Conservation (phyloP, 2,888 invertebrate species). For the Cantharis flavilabris region DNA sequence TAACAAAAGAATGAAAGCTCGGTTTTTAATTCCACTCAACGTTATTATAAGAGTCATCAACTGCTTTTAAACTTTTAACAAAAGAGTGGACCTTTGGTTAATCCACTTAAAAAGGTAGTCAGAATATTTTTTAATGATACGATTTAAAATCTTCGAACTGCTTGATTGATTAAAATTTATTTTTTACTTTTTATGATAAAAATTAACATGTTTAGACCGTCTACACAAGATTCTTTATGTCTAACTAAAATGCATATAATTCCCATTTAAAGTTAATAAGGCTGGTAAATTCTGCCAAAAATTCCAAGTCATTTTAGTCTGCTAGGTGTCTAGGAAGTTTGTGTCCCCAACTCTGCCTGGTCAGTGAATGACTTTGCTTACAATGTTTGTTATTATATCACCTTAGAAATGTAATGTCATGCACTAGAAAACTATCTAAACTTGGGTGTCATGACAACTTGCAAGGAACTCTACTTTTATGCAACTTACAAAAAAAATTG, state of each 20-base stretch:
- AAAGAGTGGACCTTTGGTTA: conserved; percentile 47
- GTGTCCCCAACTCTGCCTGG: conserved; percentile 43
- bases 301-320: conserved; percentile 50
- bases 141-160: conserved; percentile 29
- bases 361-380: conserved; percentile 53
- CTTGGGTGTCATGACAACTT: conserved; percentile 56
- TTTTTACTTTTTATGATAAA: not conserved
- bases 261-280: conserved; percentile 22
- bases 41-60: conserved; percentile 33
- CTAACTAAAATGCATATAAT: conserved; percentile 21
- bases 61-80: conserved; percentile 43
- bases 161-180: not conserved
- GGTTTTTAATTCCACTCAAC: conserved; percentile 35
- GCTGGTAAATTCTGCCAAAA: conserved; percentile 31
- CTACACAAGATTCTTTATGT: conserved; percentile 17
- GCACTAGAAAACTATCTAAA: conserved; percentile 53
- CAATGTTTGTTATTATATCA: conserved; percentile 51
- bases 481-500: not conserved
- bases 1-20: conserved; percentile 35
- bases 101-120: conserved; percentile 55
- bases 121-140: conserved; percentile 48
- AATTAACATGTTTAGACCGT: conserved; percentile 15
- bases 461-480: conserved; percentile 42
- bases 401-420: conserved; percentile 53
- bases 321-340: conserved; percentile 46